A percentile compares a stretch with the other conserved stretches of the same genome.
Conservation (phyloP, 2,888 invertebrate species). For the Heterodera filipjevi region DNA sequence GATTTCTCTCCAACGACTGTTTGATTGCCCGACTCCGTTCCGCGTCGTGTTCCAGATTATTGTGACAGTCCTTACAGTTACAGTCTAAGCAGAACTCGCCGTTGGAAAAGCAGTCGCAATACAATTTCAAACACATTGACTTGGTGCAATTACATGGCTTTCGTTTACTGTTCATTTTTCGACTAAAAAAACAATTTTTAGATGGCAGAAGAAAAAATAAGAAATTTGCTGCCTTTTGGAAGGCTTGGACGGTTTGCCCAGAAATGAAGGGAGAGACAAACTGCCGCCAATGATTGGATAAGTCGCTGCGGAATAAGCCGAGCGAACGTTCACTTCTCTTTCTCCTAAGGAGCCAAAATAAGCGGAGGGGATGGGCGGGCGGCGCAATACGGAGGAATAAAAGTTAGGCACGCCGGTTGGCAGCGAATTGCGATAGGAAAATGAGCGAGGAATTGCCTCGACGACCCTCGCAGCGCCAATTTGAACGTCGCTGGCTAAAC, state of each 20-base stretch:
- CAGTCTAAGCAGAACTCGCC: conserved; percentile 95
- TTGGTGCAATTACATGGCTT: conserved; percentile 99
- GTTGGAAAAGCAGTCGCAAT: conserved; percentile 99
- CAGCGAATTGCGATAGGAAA: neutral
- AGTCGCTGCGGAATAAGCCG: neutral
- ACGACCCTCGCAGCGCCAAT: neutral
- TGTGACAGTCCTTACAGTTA: conserved; percentile 95
- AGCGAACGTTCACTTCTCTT: neutral
- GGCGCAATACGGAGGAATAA: neutral
- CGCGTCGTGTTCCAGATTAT: conserved; percentile 92
- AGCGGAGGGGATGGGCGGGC: neutral
- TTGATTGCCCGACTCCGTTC: conserved; percentile 85
- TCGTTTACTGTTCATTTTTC: conserved; percentile 41
- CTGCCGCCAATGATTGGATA: neutral
- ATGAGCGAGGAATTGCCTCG: neutral
- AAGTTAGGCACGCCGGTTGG: neutral
- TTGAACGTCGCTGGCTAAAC: neutral
- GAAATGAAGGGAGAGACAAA: neutral
- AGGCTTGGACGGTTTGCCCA: neutral
- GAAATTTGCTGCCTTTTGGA: neutral
- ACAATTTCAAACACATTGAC: conserved; percentile 93
- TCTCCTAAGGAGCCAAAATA: neutral
- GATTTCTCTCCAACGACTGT: conserved; percentile 91
- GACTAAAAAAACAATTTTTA: too few species aligned
- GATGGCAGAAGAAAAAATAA: neutral